A percentile compares a stretch with the other conserved stretches of the same genome.
Evolutionary conservation across 1,140 invertebrate genomes (phyloP).

Genomic region (Spodoptera frugiperda): DNA sequence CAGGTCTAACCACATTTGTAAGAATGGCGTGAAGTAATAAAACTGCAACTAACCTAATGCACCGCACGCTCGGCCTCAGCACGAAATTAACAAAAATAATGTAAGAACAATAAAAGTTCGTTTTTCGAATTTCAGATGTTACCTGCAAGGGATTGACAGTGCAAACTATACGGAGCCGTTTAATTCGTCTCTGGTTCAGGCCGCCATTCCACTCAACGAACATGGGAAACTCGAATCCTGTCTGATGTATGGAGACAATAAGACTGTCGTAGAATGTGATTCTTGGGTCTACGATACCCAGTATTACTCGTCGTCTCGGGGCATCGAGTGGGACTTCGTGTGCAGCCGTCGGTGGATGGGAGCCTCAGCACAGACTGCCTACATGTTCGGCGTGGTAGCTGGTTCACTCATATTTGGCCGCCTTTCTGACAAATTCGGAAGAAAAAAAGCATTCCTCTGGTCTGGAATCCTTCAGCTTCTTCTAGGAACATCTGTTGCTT

Average conservation of each 20-base stretch:
- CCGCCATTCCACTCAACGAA: constrained; percentile 84
- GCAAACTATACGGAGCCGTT: constrained; percentile 76
- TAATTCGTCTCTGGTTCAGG: constrained; percentile 81
- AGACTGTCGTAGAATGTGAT: constrained; percentile 84
- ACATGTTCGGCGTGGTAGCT: constrained; percentile 95
- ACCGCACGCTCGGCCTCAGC: constrained; percentile 31
- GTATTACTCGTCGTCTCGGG: constrained; percentile 90
- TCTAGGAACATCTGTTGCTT: constrained; percentile 90
- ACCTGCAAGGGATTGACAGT: constrained; percentile 69
- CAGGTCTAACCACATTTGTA: constrained; percentile 21
- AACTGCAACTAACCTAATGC: constrained; percentile 30
- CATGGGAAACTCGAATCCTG: constrained; percentile 87
- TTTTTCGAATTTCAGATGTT: constrained; percentile 75
- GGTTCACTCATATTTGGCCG: constrained; percentile 93
- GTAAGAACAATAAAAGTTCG: constrained; percentile 31
- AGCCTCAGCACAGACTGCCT: constrained; percentile 91
- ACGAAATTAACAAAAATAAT: constrained; percentile 30
- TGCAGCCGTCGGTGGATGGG: constrained; percentile 93
- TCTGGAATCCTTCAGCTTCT: constrained; percentile 90
- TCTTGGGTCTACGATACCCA: constrained; percentile 90
- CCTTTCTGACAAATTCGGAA: constrained; percentile 93
- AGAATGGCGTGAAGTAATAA: constrained; percentile 35
- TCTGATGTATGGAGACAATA: constrained; percentile 82
- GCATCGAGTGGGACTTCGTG: constrained; percentile 94
- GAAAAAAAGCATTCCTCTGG: constrained; percentile 92